phyloP scores from a whole-genome alignment of 2,888 invertebrate genomes.

The Drosophila kokeensis region DNA sequence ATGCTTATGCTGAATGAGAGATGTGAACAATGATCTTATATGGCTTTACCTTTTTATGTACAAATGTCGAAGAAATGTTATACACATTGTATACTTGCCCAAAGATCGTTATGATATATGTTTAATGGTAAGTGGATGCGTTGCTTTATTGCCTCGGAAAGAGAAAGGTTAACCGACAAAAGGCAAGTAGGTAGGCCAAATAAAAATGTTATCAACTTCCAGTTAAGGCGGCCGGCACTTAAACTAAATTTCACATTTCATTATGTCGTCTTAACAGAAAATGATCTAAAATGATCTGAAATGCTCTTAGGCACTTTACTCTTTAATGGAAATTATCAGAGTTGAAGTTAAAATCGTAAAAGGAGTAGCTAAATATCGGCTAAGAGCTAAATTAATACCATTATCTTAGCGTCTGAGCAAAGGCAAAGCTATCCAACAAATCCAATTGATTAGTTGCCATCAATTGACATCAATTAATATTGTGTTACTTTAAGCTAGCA shows the following conservation, averaged over 20 bases:
- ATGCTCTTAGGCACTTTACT: background rate
- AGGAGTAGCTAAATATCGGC: background rate
- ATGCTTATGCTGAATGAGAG: background rate
- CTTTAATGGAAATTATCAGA: background rate
- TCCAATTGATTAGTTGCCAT: background rate
- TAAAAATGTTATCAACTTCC: background rate
- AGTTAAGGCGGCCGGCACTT: background rate
- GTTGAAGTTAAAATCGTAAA: background rate
- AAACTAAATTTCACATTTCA: background rate
- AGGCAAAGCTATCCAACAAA: background rate
- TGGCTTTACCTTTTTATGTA: background rate
- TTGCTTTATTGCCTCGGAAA: background rate
- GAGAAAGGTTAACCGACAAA: background rate
- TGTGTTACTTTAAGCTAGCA: background rate
- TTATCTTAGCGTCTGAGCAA: background rate
- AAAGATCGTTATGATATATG: background rate
- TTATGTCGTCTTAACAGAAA: background rate
- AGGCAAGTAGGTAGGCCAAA: background rate
- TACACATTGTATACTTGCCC: background rate
- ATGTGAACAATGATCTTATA: background rate
- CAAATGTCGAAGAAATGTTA: background rate
- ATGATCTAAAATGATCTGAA: background rate
- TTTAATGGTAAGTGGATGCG: slow-evolving; percentile 11
- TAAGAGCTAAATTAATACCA: background rate
- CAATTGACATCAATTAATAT: background rate